A percentile compares a stretch with the other conserved stretches of the same genome.
Evolutionary conservation across 2,113 vertebrate genomes (phyloP).

Genomic region (Microtus richardsoni): DNA sequence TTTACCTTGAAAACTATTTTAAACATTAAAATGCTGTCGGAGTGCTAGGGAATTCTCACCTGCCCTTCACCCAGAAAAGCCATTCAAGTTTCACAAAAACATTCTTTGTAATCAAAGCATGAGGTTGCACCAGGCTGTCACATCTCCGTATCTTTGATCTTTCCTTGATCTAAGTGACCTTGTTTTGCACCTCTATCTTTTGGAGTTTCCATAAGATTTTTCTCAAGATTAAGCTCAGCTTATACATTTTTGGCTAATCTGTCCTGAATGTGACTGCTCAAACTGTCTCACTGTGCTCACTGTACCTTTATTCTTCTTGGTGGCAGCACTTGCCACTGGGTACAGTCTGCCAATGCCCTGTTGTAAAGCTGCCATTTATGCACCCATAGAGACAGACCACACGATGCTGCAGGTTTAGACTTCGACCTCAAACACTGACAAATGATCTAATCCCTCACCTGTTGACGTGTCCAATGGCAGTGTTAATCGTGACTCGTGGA

Average conservation of each 20-base stretch:
- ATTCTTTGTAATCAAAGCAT: neutral
- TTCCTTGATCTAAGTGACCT: neutral
- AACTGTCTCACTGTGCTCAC: neutral
- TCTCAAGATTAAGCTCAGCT: neutral
- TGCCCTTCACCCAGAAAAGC: neutral
- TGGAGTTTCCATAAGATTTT: neutral
- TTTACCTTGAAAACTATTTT: constrained; percentile 21
- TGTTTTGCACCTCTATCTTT: neutral
- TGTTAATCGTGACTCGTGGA: constrained; percentile 97
- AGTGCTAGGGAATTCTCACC: neutral
- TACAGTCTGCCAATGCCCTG: neutral
- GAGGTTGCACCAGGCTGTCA: neutral
- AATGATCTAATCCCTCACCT: constrained; percentile 84
- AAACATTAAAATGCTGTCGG: neutral
- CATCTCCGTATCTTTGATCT: neutral
- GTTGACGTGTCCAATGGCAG: constrained; percentile 98
- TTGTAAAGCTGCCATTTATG: neutral
- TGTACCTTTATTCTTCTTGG: neutral
- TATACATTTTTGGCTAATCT: neutral
- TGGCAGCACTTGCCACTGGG: neutral
- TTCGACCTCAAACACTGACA: neutral
- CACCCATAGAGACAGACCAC: neutral
- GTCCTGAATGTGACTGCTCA: neutral
- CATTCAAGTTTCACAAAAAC: neutral
- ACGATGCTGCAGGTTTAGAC: neutral